Conservation (phyloP, 2,113 vertebrate species). For the Sander vitreus region DNA sequence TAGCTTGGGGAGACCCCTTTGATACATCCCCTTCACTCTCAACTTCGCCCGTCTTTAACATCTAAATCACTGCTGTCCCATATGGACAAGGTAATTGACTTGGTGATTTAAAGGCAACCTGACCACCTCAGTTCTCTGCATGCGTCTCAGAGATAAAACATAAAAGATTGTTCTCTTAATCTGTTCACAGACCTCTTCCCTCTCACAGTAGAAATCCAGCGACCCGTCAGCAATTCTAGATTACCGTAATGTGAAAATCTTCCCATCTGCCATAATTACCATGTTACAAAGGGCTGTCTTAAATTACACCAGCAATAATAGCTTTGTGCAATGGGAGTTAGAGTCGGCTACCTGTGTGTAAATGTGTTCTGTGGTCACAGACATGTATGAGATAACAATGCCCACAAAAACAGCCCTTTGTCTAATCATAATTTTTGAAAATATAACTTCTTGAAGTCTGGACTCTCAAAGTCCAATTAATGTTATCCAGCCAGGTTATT, state of each 20-base stretch:
- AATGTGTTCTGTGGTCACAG: background rate
- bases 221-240: constrained; percentile 80
- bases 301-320: constrained; percentile 76
- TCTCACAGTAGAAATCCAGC: constrained; percentile 66
- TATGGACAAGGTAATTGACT: constrained; percentile 85
- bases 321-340: constrained; percentile 62
- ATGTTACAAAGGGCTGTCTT: constrained; percentile 72
- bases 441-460: background rate
- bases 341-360: constrained; percentile 19
- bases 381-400: constrained; percentile 1
- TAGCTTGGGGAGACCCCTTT: constrained; percentile 67
- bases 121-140: constrained; percentile 66
- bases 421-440: background rate
- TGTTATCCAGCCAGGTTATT: constrained; percentile 11
- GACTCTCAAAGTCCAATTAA: background rate
- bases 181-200: constrained; percentile 68
- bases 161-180: constrained; percentile 83
- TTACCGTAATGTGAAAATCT: constrained; percentile 80
- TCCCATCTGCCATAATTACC: constrained; percentile 80
- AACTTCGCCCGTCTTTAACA: constrained; percentile 72
- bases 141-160: constrained; percentile 85
- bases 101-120: constrained; percentile 80
- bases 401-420: background rate
- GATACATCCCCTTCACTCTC: constrained; percentile 71
- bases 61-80: constrained; percentile 80